phyloP scores from a whole-genome alignment of 1,140 invertebrate genomes.

The Venustaconcha ellipsiformis region DNA sequence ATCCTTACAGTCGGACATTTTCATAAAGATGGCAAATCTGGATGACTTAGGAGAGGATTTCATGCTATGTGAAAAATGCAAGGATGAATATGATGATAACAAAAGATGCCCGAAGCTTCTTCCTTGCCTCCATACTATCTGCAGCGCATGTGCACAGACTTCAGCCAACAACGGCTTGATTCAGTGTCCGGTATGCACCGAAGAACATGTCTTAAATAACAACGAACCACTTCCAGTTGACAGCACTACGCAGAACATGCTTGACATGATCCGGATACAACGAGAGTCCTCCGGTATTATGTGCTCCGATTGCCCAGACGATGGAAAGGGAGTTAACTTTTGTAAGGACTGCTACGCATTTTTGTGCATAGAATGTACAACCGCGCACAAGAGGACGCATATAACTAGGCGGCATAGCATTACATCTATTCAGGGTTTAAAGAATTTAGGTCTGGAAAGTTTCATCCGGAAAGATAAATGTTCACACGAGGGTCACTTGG shows the following conservation, averaged over 20 bases:
- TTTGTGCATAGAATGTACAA: constrained; percentile 29
- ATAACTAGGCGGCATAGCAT: constrained; percentile 21
- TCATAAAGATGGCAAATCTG: constrained; percentile 23
- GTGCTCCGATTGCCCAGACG: constrained; percentile 29
- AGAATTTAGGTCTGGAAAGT: constrained; percentile 22
- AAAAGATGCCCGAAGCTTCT: constrained; percentile 25
- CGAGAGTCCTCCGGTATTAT: constrained; percentile 22
- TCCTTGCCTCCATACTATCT: constrained; percentile 31
- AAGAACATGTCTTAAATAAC: constrained; percentile 12
- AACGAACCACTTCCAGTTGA: constrained; percentile 5
- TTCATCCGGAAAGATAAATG: constrained; percentile 29
- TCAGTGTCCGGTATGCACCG: constrained; percentile 11
- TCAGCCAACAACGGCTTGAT: constrained; percentile 11
- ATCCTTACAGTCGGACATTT: background rate
- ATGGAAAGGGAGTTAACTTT: constrained; percentile 22
- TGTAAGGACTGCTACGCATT: constrained; percentile 33
- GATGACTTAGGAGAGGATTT: constrained; percentile 28
- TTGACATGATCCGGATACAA: constrained; percentile 30
- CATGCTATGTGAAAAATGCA: constrained; percentile 26
- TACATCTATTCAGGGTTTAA: constrained; percentile 21
- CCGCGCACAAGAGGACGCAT: constrained; percentile 28
- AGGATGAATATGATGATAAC: constrained; percentile 27
- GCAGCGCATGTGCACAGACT: constrained; percentile 28
- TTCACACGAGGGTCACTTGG: constrained; percentile 25
- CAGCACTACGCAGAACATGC: constrained; percentile 27